Base-by-base conservation (phyloP, 2,797 vertebrate species). In the Neostethus bicornis region DNA sequence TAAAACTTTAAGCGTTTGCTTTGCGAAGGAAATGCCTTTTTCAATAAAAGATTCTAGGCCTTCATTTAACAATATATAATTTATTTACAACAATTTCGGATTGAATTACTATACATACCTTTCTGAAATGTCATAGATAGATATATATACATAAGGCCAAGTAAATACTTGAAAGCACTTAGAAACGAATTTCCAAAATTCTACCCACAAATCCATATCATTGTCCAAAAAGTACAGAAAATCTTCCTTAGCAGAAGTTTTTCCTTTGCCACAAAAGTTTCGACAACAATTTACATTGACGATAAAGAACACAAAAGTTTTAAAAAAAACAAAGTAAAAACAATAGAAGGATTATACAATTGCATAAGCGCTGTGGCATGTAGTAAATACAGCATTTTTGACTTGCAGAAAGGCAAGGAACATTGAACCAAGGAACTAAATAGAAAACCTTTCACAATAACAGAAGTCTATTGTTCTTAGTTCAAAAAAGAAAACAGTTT, bases 71-170 rank as follows among this genome's bases (percentile, higher is more conserved):
- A 93, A 93, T 93, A 96, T 95, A 96, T 96, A 95, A 95, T 97
- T 96, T 97, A 99, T 99, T 99, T 98, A 98, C 97, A 98, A 93
- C 95, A 93, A 94, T 94, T 94, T 96, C 93, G 92, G 93, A 93
- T 95, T 95, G 93, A 96, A 95, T 96, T 96, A 94, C 94, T 95
- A 94, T 90, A 92, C 89, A 94, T 92, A 93, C 91, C 89, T 91
- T 93, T 93, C 91, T 92, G 91, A 93, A 93, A 92, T 92, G 89
- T 92, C 89, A 93, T 93, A 88, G 88, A 92, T 92, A 86, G 85
- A 92, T 92, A 92, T 92, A 88, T 90, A 86, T 93, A 93, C 92
- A 93, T 93, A 93, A 93, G 92, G 92, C 92, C 92, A 93, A 93
- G 92, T 93, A 92, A 93, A 93, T 92, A 93, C 92, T 93, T 93